phyloP scores from a whole-genome alignment of 2,888 invertebrate genomes.

The Drosophila silvestris region DNA sequence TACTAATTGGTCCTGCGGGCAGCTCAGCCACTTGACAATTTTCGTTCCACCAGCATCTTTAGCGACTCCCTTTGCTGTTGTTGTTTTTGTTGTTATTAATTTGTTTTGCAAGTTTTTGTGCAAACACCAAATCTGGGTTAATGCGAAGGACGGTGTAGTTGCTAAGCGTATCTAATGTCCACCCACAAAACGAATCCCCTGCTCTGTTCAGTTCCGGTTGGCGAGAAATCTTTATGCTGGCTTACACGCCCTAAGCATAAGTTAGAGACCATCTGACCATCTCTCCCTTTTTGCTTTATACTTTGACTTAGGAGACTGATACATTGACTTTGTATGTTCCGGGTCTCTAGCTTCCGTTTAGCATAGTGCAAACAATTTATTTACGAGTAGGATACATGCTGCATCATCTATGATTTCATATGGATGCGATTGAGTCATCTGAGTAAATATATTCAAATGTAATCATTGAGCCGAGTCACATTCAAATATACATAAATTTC shows the following conservation, averaged over 20 bases:
- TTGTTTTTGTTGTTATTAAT: slow-evolving; percentile 73
- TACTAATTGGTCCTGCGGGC: slow-evolving; percentile 64
- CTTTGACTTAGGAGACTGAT: slow-evolving; percentile 58
- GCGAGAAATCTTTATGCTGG: slow-evolving; percentile 17
- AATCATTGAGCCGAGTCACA: background rate
- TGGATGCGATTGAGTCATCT: background rate
- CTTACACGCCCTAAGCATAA: slow-evolving; percentile 23
- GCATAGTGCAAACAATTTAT: slow-evolving; percentile 21
- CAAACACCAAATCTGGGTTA: slow-evolving; percentile 12
- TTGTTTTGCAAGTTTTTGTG: slow-evolving; percentile 70
- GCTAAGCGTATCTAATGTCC: slow-evolving; percentile 62
- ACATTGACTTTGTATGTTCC: slow-evolving; percentile 58
- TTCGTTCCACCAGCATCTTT: slow-evolving; percentile 7
- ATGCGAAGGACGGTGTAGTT: slow-evolving; percentile 26
- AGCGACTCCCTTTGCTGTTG: slow-evolving; percentile 15
- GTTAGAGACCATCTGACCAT: slow-evolving; percentile 43
- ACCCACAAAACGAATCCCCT: slow-evolving; percentile 28
- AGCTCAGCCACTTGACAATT: slow-evolving; percentile 40
- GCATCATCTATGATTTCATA: slow-evolving; percentile 12
- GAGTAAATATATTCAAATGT: background rate
- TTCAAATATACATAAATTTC: background rate
- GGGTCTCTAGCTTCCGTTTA: slow-evolving; percentile 19
- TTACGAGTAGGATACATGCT: slow-evolving; percentile 6
- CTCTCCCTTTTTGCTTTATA: slow-evolving; percentile 53
- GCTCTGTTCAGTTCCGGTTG: slow-evolving; percentile 54